Evolutionary conservation across 2,113 vertebrate species (phyloP), one percentile per base, ranked within the genome.

Genomic region (Gallinago undulata): DNA sequence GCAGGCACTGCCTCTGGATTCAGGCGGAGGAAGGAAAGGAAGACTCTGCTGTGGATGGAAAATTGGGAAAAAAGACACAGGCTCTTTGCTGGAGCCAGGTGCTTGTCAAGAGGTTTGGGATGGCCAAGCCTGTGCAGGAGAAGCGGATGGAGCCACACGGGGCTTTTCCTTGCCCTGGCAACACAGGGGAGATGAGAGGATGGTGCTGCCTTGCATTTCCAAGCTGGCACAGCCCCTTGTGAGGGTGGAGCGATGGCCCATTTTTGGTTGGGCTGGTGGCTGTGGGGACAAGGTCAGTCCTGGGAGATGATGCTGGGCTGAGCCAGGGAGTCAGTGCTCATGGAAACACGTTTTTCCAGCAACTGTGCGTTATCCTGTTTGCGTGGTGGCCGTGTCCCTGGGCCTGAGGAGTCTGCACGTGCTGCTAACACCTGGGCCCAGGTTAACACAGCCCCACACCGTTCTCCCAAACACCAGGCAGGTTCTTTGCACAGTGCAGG

Each of bases 401-500:
- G 41, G 68, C 64, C 80, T 2, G 1, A 77, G 55, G 27, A 69
- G 16, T 9, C 47, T 53, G 59, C 63, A 55, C 5, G 4, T 0
- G 1, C 8, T 57, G 48, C 50, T 33, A 27, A 27, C 23, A 10
- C 27, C 1, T 0, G 0, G 33, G 28, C 39, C 19, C 66, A 41
- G 62, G 41, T 70, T 37, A 27, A 35, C 66, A 31, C 59, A 84
- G 41, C 37, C 25, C 24, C 24, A 19, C 70, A 13, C 21, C 22
- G 3, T 31, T 25, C 37, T 27, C 45, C 43, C 68, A 21, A 6
- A 51, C 28, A 41, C 31, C 37, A 33, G 59, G 35, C 39, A 27
- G 27, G 16, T 37, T 59, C 37, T 53, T 30, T 51, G 28, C 43
- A 53, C 59, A 14, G 51, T 18, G 69, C 33, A 76, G 63, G 22